phyloP scores from a whole-genome alignment of 2,888 invertebrate species.

The Octonoba sinensis region DNA sequence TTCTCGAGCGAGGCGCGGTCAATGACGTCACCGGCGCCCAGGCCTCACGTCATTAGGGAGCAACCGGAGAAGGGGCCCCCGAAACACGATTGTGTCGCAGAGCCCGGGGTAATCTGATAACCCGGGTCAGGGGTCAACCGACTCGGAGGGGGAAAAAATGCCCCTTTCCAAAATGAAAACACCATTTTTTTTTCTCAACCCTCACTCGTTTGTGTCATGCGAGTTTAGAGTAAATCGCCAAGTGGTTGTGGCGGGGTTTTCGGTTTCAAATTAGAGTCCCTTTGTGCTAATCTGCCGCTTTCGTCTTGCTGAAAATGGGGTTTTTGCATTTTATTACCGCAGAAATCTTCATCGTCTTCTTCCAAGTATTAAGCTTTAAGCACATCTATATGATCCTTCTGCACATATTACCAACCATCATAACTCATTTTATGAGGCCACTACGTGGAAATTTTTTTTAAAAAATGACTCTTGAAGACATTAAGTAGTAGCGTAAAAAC shows the following conservation, averaged over 20 bases:
- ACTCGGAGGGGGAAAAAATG: slow-evolving; percentile 17
- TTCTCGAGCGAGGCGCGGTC: slow-evolving; percentile 33
- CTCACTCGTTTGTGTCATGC: slow-evolving; percentile 30
- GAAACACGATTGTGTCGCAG: slow-evolving; percentile 11
- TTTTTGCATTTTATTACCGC: neutral
- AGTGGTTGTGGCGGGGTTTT: slow-evolving; percentile 38
- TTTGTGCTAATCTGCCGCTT: slow-evolving; percentile 58
- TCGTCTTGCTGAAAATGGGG: slow-evolving; percentile 26
- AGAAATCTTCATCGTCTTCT: too few species aligned
- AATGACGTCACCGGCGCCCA: slow-evolving; percentile 46
- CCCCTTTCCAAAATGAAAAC: slow-evolving; percentile 45
- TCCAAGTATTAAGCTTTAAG: too few species aligned
- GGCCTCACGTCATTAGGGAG: slow-evolving; percentile 48
- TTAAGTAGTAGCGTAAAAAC: too few species aligned
- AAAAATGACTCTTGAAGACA: too few species aligned
- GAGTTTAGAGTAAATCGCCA: slow-evolving; percentile 50
- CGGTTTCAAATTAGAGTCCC: slow-evolving; percentile 53
- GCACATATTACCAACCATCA: too few species aligned
- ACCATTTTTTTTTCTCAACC: slow-evolving; percentile 19
- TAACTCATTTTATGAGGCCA: too few species aligned
- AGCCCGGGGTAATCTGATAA: slow-evolving; percentile 56
- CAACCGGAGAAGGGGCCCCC: slow-evolving; percentile 45
- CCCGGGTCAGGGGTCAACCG: slow-evolving; percentile 47
- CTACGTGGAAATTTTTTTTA: too few species aligned
- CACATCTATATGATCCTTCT: too few species aligned